Percentiles rank a stretch among this genome's conserved stretches.
phyloP scores from a whole-genome alignment of 2,888 invertebrate genomes.

The Emmelina monodactyla region DNA sequence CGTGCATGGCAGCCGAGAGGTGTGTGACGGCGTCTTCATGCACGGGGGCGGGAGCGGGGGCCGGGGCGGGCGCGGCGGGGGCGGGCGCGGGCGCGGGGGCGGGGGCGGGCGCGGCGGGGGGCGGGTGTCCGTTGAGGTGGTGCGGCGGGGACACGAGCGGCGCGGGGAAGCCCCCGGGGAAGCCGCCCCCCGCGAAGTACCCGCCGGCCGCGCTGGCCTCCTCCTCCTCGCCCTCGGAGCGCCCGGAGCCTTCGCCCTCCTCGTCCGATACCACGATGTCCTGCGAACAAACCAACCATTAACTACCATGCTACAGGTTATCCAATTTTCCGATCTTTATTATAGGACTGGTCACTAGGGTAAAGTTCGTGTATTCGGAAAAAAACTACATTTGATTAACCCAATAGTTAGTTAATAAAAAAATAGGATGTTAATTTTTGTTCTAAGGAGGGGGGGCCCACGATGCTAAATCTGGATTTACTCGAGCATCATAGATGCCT shows the following conservation, averaged over 20 bases:
- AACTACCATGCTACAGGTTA: too few relatives aligned
- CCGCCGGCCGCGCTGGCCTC: slow-evolving; percentile 35
- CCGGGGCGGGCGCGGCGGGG: slow-evolving; percentile 18
- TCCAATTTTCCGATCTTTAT: too few relatives aligned
- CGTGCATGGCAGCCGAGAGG: slow-evolving; percentile 30
- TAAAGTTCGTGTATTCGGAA: too few relatives aligned
- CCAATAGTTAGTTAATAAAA: too few relatives aligned
- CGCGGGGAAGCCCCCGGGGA: slow-evolving; percentile 21
- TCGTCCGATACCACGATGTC: slow-evolving; percentile 69
- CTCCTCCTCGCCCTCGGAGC: slow-evolving; percentile 74
- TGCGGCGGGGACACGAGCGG: slow-evolving; percentile 34
- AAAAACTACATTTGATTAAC: too few relatives aligned
- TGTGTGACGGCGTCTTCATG: slow-evolving; percentile 24
- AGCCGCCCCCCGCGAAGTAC: slow-evolving; percentile 25
- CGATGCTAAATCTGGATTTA: too few relatives aligned
- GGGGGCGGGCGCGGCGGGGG: slow-evolving; percentile 24
- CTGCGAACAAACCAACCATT: slow-evolving; percentile 26
- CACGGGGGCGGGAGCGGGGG: slow-evolving; percentile 21
- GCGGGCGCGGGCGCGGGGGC: slow-evolving; percentile 10
- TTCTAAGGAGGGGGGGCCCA: too few relatives aligned
- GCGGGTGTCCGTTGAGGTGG: slow-evolving; percentile 5
- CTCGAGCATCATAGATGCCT: too few relatives aligned
- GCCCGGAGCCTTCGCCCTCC: slow-evolving; percentile 57
- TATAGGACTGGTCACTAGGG: too few relatives aligned
- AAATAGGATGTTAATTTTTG: too few relatives aligned